phyloP scores from a whole-genome alignment of 2,113 vertebrate species.

The Bos indicus region DNA sequence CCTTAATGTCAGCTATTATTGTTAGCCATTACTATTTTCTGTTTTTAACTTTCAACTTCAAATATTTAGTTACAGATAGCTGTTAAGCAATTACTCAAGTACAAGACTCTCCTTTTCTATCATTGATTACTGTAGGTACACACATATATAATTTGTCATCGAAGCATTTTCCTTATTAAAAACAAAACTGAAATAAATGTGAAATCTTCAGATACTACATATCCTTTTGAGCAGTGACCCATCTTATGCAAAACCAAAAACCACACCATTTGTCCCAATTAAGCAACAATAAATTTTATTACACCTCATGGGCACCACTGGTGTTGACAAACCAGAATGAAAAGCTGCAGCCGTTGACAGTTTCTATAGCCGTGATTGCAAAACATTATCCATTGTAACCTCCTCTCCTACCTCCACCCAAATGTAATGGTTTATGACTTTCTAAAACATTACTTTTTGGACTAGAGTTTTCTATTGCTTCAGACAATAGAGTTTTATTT shows the following conservation, averaged over 20 bases:
- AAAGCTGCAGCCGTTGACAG: background rate
- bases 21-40: background rate
- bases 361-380: background rate
- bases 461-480: background rate
- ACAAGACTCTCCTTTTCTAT: background rate
- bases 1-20: background rate
- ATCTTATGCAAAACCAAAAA: constrained; percentile 9
- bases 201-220: background rate
- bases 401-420: background rate
- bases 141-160: background rate
- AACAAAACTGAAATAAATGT: background rate
- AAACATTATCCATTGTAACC: background rate
- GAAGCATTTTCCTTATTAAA: background rate
- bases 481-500: background rate
- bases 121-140: background rate
- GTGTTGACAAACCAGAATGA: background rate
- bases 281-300: constrained; percentile 32
- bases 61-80: background rate
- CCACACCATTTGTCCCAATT: background rate
- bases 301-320: background rate
- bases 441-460: background rate
- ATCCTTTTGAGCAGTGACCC: background rate
- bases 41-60: background rate
- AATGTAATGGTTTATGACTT: background rate
- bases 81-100: background rate